Percentiles rank a stretch among this genome's conserved stretches.
phyloP scores from a whole-genome alignment of 2,888 invertebrate genomes.

The Ecliptopera silaceata region DNA sequence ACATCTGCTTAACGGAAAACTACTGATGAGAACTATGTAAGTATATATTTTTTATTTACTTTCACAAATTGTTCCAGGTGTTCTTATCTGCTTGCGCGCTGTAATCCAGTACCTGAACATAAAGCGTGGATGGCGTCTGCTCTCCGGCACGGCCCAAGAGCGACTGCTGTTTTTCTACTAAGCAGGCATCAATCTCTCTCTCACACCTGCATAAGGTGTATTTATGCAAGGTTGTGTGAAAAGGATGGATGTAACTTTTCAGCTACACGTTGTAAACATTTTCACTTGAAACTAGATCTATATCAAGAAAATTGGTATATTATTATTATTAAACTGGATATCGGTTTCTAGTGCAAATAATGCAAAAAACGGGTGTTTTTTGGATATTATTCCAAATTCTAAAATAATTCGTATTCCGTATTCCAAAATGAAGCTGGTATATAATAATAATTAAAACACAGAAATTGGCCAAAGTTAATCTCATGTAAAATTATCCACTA shows the following conservation, averaged over 20 bases:
- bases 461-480: no score
- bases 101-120: constrained; percentile 94
- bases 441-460: constrained; percentile 5
- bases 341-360: neutral
- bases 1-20: no score
- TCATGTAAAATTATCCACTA: no score
- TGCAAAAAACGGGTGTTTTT: constrained; percentile 22
- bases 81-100: constrained; percentile 93
- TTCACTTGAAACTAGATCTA: neutral
- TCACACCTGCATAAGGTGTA: constrained; percentile 41
- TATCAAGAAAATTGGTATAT: no score
- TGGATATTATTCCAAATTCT: constrained; percentile 29
- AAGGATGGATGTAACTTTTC: constrained; percentile 40
- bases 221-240: constrained; percentile 42
- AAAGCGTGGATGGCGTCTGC: constrained; percentile 93
- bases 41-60: no score
- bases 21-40: no score
- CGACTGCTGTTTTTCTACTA: constrained; percentile 94
- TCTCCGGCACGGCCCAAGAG: constrained; percentile 93
- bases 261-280: neutral
- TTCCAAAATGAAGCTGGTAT: constrained; percentile 3
- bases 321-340: neutral
- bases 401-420: constrained; percentile 15
- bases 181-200: constrained; percentile 43
- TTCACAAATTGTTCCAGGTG: constrained; percentile 78